Conservation (phyloP, 2,888 invertebrate species). For the Polydrusus tereticollis region DNA sequence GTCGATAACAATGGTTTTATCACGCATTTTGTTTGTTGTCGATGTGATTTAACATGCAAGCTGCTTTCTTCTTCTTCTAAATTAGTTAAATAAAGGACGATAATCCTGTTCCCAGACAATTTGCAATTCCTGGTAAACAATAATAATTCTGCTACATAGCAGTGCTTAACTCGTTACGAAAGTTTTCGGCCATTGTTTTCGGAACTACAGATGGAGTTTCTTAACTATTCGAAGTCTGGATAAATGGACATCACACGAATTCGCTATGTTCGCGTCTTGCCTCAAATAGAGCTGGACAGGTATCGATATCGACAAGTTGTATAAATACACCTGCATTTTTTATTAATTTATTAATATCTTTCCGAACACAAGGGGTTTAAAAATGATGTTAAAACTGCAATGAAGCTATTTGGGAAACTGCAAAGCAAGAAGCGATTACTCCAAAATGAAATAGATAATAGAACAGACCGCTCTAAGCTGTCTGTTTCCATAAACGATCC, state of each 20-base stretch:
- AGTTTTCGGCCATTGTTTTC: background rate
- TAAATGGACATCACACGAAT: background rate
- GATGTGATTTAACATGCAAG: too few species aligned
- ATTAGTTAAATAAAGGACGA: too few species aligned
- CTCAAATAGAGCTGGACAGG: too few species aligned
- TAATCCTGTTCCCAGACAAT: background rate
- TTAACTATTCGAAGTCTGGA: background rate
- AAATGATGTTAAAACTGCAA: too few species aligned
- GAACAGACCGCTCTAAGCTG: slow-evolving; percentile 22
- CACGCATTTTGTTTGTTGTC: too few species aligned
- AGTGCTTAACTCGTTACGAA: background rate
- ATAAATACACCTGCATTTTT: too few species aligned
- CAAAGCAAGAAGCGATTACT: too few species aligned
- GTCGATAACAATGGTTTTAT: background rate
- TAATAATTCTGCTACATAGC: background rate
- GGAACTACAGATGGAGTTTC: background rate
- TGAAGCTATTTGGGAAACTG: too few species aligned
- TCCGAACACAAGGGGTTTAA: too few species aligned
- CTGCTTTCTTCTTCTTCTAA: too few species aligned
- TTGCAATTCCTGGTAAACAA: background rate
- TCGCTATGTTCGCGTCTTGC: background rate
- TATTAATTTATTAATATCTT: too few species aligned
- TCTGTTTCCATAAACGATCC: slow-evolving; percentile 9
- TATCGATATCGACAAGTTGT: too few species aligned
- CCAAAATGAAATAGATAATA: slow-evolving; percentile 35